Percentiles rank a stretch among this genome's conserved stretches.
Conservation (phyloP, 2,888 invertebrate species). For the Philereme vetulata region DNA sequence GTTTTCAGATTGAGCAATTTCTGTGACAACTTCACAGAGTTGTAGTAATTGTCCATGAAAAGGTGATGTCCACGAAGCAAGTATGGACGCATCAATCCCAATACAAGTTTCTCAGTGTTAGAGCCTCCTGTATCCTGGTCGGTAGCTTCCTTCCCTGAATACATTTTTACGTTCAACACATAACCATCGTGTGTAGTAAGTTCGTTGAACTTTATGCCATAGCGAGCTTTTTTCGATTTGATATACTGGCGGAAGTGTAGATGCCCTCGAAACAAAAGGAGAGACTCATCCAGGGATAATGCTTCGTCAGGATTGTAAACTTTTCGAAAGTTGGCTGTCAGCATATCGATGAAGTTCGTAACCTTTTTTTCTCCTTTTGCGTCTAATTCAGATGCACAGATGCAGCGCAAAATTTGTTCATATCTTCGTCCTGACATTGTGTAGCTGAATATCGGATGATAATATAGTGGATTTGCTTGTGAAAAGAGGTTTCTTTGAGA, state of each 20-base stretch:
- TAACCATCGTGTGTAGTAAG: conserved; percentile 27
- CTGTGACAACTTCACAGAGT: conserved; percentile 17
- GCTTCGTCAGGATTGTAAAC: conserved; percentile 27
- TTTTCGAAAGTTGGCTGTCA: conserved; percentile 26
- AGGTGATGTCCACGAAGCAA: conserved; percentile 14
- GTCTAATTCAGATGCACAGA: conserved; percentile 26
- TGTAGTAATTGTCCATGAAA: conserved; percentile 22
- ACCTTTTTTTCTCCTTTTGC: conserved; percentile 33
- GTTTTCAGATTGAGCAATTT: conserved; percentile 21
- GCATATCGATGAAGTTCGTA: conserved; percentile 20
- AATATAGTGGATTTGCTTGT: conserved; percentile 32
- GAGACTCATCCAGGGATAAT: conserved; percentile 38
- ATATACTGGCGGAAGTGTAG: conserved; percentile 40
- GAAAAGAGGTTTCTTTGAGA: conserved; percentile 30
- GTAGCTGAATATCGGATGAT: conserved; percentile 37
- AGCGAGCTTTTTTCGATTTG: conserved; percentile 38
- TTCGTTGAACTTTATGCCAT: conserved; percentile 41
- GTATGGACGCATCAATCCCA: conserved; percentile 19
- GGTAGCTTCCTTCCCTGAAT: conserved; percentile 16
- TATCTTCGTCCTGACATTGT: conserved; percentile 32
- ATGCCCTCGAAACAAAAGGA: conserved; percentile 36
- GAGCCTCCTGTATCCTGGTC: neutral
- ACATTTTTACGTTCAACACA: conserved; percentile 21
- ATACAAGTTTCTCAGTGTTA: conserved; percentile 18
- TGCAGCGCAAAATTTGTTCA: conserved; percentile 35